phyloP scores from a whole-genome alignment of 2,113 vertebrate species.

The Jaculus jaculus region DNA sequence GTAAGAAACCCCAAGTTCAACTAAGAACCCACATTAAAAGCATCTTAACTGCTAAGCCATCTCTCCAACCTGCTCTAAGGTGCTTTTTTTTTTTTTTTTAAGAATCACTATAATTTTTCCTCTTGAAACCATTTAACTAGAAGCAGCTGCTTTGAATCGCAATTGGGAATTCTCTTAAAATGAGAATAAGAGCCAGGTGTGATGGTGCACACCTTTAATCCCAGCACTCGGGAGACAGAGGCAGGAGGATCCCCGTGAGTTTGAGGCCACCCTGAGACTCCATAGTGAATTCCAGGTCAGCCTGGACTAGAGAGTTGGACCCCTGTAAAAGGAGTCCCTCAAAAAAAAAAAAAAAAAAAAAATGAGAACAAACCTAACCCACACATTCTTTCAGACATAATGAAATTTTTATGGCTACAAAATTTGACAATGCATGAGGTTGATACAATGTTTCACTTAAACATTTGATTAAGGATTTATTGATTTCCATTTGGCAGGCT shows the following conservation, averaged over 20 bases:
- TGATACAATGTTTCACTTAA: constrained; percentile 51
- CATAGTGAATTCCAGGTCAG: too few species aligned
- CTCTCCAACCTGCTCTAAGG: neutral
- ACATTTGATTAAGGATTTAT: constrained; percentile 64
- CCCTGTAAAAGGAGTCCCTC: too few species aligned
- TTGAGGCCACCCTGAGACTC: too few species aligned
- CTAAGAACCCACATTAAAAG: too few species aligned
- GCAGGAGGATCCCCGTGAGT: too few species aligned
- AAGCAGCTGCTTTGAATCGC: constrained; percentile 52
- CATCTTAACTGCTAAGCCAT: too few species aligned
- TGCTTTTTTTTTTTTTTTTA: neutral
- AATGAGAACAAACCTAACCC: constrained; percentile 14
- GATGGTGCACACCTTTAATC: too few species aligned
- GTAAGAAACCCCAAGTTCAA: too few species aligned
- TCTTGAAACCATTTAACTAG: constrained; percentile 52
- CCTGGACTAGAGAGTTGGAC: too few species aligned
- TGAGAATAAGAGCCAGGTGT: too few species aligned
- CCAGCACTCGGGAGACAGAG: too few species aligned
- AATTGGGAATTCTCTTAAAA: constrained; percentile 50
- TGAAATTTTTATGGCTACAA: constrained; percentile 64
- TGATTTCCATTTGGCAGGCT: constrained; percentile 50
- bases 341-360: too few species aligned
- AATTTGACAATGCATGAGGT: constrained; percentile 71
- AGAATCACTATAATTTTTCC: constrained; percentile 41
- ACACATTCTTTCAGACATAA: constrained; percentile 57